Percentiles rank a stretch among this genome's conserved stretches.
phyloP scores from a whole-genome alignment of 2,888 invertebrate species.

The Microctonus aethiopoides region DNA sequence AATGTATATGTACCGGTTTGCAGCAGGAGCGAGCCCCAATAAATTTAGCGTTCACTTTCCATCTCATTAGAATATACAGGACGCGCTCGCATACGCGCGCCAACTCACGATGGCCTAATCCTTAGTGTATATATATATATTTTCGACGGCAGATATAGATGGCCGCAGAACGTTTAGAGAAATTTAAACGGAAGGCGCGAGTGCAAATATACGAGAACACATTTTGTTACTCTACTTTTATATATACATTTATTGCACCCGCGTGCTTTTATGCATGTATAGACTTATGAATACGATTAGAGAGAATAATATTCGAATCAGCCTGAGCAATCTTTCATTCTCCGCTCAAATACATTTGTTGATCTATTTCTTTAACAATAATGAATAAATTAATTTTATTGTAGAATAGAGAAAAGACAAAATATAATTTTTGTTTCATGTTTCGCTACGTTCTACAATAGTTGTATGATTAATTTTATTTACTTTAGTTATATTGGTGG shows the following conservation, averaged over 20 bases:
- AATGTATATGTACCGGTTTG: slow-evolving; percentile 11
- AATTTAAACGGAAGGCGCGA: slow-evolving; percentile 24
- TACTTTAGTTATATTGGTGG: too few relatives aligned
- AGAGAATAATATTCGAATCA: not conserved
- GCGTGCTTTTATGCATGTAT: not conserved
- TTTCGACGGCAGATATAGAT: slow-evolving; percentile 1
- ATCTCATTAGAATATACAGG: slow-evolving; percentile 44
- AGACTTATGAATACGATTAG: not conserved
- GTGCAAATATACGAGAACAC: slow-evolving; percentile 39
- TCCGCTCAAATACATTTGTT: not conserved
- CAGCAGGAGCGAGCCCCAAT: slow-evolving; percentile 31
- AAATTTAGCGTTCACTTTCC: slow-evolving; percentile 47
- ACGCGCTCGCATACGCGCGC: slow-evolving; percentile 1
- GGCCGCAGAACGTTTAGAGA: slow-evolving; percentile 12
- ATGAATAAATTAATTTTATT: too few relatives aligned
- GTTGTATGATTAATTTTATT: too few relatives aligned
- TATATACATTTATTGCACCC: not conserved
- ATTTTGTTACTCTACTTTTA: slow-evolving; percentile 15
- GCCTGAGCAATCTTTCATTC: not conserved
- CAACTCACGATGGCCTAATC: slow-evolving; percentile 37
- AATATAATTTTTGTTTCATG: too few relatives aligned
- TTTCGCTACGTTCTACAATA: too few relatives aligned
- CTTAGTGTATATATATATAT: slow-evolving; percentile 7
- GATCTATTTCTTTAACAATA: not conserved
- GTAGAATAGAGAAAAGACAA: too few relatives aligned